phyloP scores from a whole-genome alignment of 2,888 invertebrate genomes.

The Mystacides longicornis region DNA sequence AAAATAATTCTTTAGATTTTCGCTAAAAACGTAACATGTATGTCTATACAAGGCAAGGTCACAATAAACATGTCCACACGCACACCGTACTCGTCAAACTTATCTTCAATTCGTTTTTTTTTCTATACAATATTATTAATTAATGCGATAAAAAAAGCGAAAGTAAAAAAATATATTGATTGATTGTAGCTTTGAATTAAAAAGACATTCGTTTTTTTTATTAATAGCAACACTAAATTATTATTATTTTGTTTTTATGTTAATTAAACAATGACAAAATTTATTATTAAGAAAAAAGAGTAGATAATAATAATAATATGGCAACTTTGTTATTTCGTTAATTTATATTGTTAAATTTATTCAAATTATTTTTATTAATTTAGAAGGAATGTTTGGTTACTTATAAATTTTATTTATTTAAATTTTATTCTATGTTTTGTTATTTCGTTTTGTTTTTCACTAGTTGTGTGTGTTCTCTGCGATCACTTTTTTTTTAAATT shows the following conservation, averaged over 20 bases:
- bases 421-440: background rate
- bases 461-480: background rate
- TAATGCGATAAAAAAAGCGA: background rate
- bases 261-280: background rate
- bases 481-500: background rate
- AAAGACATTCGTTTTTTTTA: too few relatives aligned
- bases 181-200: background rate
- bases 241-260: too few relatives aligned
- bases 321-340: constrained; percentile 18
- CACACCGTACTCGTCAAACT: background rate
- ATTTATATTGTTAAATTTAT: background rate
- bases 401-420: constrained; percentile 7
- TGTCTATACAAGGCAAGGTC: background rate
- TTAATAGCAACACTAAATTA: too few relatives aligned
- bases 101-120: background rate
- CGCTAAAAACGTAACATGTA: background rate
- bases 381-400: constrained; percentile 19
- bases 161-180: background rate
- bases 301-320: constrained; percentile 11
- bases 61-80: background rate
- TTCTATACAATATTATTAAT: background rate
- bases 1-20: background rate
- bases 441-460: background rate
- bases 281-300: background rate
- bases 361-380: constrained; percentile 6